Evolutionary conservation across 2,888 invertebrate genomes (phyloP).

Genomic region (Thera britannica): DNA sequence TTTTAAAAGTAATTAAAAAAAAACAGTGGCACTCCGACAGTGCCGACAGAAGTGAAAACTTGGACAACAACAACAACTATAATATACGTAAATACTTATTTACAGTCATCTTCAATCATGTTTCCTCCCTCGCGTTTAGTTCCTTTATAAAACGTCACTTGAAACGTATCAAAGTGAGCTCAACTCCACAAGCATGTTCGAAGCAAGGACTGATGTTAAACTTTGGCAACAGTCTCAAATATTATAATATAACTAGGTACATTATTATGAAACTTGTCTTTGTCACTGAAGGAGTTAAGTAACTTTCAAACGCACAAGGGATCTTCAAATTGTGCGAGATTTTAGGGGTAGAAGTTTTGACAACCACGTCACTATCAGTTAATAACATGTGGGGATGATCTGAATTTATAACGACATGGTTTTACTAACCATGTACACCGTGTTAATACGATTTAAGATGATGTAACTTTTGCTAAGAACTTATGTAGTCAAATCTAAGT

Average conservation of each 20-base stretch:
- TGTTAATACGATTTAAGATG: slow-evolving; percentile 24
- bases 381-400: slow-evolving; percentile 68
- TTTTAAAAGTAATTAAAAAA: no score
- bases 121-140: neutral
- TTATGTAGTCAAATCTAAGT: slow-evolving; percentile 2
- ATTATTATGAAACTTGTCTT: slow-evolving; percentile 57
- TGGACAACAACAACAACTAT: no score
- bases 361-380: slow-evolving; percentile 80
- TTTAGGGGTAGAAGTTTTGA: slow-evolving; percentile 70
- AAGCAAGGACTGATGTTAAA: slow-evolving; percentile 24
- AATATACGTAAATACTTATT: no score
- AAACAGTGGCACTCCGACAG: no score
- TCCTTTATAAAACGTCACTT: neutral
- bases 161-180: slow-evolving; percentile 4
- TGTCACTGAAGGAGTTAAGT: slow-evolving; percentile 59
- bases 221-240: slow-evolving; percentile 36
- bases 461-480: slow-evolving; percentile 10
- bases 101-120: neutral
- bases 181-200: slow-evolving; percentile 17
- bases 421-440: slow-evolving; percentile 23
- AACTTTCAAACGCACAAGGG: slow-evolving; percentile 78
- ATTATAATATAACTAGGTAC: slow-evolving; percentile 41
- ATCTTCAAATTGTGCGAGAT: slow-evolving; percentile 63
- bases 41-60: no score
- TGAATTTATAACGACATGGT: slow-evolving; percentile 65